Percentiles rank a stretch among this genome's conserved stretches.
These are phyloP conservation scores for Oreohelix idahoensis DNA, from an alignment of 1,140 invertebrate species.

Conservation along the genomic window DNA sequence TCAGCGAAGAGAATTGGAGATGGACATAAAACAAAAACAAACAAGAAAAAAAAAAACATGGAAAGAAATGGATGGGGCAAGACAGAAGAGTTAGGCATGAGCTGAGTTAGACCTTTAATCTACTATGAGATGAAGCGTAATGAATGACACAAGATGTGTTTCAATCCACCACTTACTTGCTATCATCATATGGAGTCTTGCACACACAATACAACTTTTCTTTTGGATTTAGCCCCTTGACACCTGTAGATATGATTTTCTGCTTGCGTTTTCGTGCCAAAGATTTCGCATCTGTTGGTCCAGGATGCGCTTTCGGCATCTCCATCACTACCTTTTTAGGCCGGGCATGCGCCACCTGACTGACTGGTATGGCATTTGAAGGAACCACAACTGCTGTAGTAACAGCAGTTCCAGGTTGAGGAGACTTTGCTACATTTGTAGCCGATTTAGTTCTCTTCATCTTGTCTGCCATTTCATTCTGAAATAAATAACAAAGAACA, in stretches of 20 bases:
- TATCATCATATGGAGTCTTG: conserved; percentile 94
- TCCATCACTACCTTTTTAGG: conserved; percentile 2
- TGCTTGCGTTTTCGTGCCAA: conserved; percentile 62
- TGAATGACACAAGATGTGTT: too few species aligned
- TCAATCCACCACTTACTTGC: conserved; percentile 58
- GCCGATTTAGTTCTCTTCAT: conserved; percentile 44
- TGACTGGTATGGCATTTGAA: conserved; percentile 1
- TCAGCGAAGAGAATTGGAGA: too few species aligned
- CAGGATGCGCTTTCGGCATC: background rate
- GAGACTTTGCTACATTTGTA: conserved; percentile 9
- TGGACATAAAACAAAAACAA: too few species aligned
- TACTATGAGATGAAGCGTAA: too few species aligned
- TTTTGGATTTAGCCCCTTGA: conserved; percentile 53
- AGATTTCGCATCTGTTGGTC: background rate
- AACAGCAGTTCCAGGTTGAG: conserved; percentile 18
- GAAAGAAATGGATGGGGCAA: too few species aligned
- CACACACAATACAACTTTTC: conserved; percentile 92
- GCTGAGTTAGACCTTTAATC: too few species aligned
- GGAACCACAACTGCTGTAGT: background rate
- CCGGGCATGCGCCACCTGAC: conserved; percentile 5
- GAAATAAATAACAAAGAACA: conserved; percentile 7
- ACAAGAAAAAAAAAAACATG: too few species aligned
- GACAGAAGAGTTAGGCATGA: too few species aligned
- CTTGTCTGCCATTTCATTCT: conserved; percentile 57
- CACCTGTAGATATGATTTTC: conserved; percentile 69